Percentiles rank a stretch among this genome's conserved stretches.
These are phyloP conservation scores for Nomada goodeniana DNA, from an alignment of 2,888 invertebrate species.

Conservation along the genomic window DNA sequence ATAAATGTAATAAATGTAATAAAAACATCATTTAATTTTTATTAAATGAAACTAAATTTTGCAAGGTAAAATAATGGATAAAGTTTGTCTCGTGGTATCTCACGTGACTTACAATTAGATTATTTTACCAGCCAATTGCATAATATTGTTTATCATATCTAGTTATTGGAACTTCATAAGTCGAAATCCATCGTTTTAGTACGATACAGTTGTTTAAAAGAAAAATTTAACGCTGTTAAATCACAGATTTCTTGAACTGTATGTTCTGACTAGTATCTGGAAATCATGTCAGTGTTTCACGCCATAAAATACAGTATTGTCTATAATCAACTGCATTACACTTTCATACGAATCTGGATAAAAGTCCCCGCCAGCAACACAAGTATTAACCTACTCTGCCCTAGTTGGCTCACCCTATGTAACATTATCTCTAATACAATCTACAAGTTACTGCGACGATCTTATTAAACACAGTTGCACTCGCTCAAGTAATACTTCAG, in stretches of 20 bases:
- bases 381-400: not conserved
- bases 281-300: not conserved
- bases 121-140: no score
- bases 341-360: not conserved
- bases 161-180: no score
- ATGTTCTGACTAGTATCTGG: not conserved
- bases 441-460: slow-evolving; percentile 28
- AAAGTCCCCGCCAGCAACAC: not conserved
- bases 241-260: not conserved
- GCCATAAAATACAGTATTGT: not conserved
- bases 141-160: no score
- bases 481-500: slow-evolving; percentile 28
- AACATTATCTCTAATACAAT: slow-evolving; percentile 12
- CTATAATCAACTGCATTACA: not conserved
- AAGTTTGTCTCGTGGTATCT: no score
- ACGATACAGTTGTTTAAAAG: not conserved
- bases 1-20: no score
- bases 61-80: no score
- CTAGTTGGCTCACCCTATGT: not conserved
- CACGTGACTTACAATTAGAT: no score
- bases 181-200: no score
- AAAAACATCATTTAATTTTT: no score
- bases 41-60: no score
- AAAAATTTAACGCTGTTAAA: not conserved
- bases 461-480: slow-evolving; percentile 34